Percentiles rank a stretch among this genome's conserved stretches.
phyloP scores from a whole-genome alignment of 2,797 vertebrate genomes.

The Peromyscus nudipes region DNA sequence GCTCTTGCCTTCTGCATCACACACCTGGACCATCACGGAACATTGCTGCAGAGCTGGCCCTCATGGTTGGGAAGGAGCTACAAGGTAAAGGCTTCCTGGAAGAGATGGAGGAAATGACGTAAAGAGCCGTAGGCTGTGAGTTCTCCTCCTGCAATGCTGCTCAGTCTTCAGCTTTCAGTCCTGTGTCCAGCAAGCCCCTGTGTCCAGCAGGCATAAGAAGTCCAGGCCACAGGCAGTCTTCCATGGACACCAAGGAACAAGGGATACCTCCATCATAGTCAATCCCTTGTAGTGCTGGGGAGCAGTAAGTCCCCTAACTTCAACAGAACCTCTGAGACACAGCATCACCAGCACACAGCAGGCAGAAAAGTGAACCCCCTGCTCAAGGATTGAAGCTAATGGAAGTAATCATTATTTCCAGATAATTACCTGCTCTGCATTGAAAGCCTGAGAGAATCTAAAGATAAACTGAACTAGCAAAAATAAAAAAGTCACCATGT shows the following conservation, averaged over 20 bases:
- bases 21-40: rapidly evolving
- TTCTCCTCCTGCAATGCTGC: neutral
- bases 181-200: neutral
- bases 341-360: too few relatives aligned
- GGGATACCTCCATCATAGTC: neutral
- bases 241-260: neutral
- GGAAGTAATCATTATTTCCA: neutral
- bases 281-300: neutral
- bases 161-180: rapidly evolving
- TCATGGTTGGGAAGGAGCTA: rapidly evolving
- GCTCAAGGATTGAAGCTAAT: neutral
- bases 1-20: rapidly evolving
- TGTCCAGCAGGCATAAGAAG: neutral
- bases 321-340: neutral
- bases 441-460: neutral
- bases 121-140: neutral
- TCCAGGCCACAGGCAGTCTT: neutral
- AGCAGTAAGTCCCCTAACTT: neutral
- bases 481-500: neutral
- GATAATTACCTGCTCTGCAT: neutral
- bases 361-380: too few relatives aligned
- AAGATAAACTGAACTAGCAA: neutral
- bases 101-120: neutral
- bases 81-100: neutral
- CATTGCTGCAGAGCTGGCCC: neutral